phyloP scores from a whole-genome alignment of 2,888 invertebrate species.

The Sicus ferrugineus region DNA sequence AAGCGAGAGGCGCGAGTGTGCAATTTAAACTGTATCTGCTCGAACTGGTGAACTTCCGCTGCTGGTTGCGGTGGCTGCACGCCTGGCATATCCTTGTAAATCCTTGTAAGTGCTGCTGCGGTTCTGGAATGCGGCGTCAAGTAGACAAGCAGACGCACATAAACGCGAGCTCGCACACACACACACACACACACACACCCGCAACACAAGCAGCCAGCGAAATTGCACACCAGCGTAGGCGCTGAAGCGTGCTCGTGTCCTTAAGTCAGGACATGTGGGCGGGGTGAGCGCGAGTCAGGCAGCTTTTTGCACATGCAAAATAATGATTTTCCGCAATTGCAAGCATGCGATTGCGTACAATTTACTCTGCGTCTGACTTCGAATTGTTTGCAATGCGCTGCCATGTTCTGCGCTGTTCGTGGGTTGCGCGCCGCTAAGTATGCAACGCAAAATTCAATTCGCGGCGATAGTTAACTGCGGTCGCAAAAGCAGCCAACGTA shows the following conservation, averaged over 20 bases:
- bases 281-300: not conserved
- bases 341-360: constrained; percentile 14
- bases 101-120: not conserved
- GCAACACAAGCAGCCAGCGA: constrained; percentile 4
- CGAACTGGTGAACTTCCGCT: constrained; percentile 24
- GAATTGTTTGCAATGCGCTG: not conserved
- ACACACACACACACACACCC: not conserved
- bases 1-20: constrained; percentile 8
- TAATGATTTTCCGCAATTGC: constrained; percentile 28
- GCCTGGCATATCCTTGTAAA: constrained; percentile 11
- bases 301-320: constrained; percentile 15
- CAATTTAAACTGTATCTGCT: constrained; percentile 26
- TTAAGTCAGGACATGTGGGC: constrained; percentile 7
- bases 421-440: constrained; percentile 8
- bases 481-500: no score
- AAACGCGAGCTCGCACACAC: not conserved
- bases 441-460: constrained; percentile 1
- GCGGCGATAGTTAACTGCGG: no score
- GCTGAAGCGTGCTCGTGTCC: constrained; percentile 19
- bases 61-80: constrained; percentile 25
- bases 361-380: constrained; percentile 36
- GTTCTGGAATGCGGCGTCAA: not conserved
- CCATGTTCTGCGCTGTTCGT: not conserved
- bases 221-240: constrained; percentile 19
- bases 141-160: not conserved